Conservation (phyloP, 2,888 invertebrate genomes). For the Agonum fuliginosum region DNA sequence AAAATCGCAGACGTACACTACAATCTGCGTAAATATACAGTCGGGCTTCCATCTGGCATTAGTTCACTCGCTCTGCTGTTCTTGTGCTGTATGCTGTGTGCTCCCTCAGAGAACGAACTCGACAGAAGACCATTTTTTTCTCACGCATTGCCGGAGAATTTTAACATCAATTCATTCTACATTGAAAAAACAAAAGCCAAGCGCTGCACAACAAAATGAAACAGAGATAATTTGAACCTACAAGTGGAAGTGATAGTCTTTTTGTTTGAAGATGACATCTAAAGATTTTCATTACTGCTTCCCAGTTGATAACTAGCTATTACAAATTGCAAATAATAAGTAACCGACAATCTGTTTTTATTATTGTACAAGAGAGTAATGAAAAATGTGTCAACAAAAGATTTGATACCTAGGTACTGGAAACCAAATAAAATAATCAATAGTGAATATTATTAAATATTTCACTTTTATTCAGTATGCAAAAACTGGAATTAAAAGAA, state of each 20-base stretch:
- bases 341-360: no score
- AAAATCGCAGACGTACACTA: conserved; percentile 54
- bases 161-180: conserved; percentile 46
- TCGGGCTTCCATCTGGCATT: conserved; percentile 31
- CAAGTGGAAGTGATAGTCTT: conserved; percentile 40
- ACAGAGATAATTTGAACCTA: conserved; percentile 9
- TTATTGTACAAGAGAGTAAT: no score
- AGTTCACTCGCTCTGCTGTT: neutral
- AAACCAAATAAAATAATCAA: no score
- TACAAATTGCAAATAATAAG: no score
- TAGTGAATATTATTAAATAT: no score
- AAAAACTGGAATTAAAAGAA: no score
- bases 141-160: conserved; percentile 49
- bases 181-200: conserved; percentile 25
- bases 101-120: neutral
- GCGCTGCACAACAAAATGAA: conserved; percentile 11
- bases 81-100: no score
- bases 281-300: conserved; percentile 8
- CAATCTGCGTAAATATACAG: conserved; percentile 52
- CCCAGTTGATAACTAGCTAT: neutral
- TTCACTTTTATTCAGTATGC: no score
- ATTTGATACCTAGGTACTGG: no score
- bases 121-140: conserved; percentile 45
- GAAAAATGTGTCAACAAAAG: no score
- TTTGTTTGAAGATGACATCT: conserved; percentile 18